These are phyloP conservation scores for Columbina picui DNA, from an alignment of 2,113 vertebrate species.

Conservation along the genomic window DNA sequence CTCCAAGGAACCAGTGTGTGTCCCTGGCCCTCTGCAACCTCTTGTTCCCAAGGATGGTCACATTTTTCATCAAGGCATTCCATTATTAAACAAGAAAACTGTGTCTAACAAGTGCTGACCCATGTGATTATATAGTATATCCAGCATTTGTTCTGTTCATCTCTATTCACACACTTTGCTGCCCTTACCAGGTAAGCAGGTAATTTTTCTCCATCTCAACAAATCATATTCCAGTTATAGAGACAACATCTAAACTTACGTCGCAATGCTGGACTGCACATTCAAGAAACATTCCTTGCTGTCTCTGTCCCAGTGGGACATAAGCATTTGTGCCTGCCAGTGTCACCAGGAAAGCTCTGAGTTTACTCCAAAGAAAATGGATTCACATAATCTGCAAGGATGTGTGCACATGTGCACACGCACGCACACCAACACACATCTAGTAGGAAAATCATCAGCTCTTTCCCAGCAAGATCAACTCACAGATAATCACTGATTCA, in stretches of 20 bases:
- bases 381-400: neutral
- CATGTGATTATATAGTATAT: neutral
- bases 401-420: accelerated
- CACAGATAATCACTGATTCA: neutral
- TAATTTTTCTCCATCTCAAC: neutral
- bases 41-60: neutral
- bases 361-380: neutral
- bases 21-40: neutral
- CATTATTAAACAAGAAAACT: neutral
- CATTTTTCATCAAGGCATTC: neutral
- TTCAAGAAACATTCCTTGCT: neutral
- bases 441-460: neutral
- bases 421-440: accelerated
- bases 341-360: neutral
- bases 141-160: neutral
- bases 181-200: neutral
- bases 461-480: neutral
- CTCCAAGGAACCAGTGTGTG: no score
- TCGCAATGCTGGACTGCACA: neutral
- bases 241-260: neutral
- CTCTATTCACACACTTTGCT: neutral
- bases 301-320: neutral
- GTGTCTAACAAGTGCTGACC: neutral
- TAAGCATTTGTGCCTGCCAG: neutral
- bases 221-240: neutral